Conservation (phyloP, 37 sponge, comb jelly and placozoan species). For the Cladorhizidae sp. region DNA sequence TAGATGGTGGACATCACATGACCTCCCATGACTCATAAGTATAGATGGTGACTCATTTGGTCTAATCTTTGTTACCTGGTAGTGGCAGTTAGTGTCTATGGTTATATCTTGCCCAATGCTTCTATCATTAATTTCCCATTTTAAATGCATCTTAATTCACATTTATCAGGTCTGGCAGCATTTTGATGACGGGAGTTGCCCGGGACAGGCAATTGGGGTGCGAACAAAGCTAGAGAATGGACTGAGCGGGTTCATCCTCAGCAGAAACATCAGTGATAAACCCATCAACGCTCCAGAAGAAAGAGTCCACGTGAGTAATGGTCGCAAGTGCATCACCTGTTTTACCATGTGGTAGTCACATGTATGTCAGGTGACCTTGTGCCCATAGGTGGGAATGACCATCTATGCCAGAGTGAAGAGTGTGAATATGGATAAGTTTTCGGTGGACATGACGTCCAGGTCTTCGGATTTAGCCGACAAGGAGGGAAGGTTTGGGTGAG, state of each 20-base stretch:
- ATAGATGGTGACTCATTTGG: background rate
- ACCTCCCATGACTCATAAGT: too few species aligned
- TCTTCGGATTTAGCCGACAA: slow-evolving; percentile 86
- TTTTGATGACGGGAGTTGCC: slow-evolving; percentile 93
- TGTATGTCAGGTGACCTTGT: background rate
- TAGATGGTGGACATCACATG: too few species aligned
- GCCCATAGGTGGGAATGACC: slow-evolving; percentile 80
- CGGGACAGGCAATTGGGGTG: slow-evolving; percentile 93
- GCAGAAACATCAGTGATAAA: slow-evolving; percentile 93
- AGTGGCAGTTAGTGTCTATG: background rate
- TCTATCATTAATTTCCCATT: too few species aligned
- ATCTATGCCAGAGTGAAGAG: slow-evolving; percentile 85
- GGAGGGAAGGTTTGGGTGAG: slow-evolving; percentile 77
- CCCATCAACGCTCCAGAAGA: slow-evolving; percentile 80
- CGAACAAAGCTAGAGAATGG: slow-evolving; percentile 89
- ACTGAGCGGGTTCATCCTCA: slow-evolving; percentile 89
- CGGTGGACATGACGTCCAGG: slow-evolving; percentile 90
- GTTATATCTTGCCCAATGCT: too few species aligned
- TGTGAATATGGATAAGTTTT: slow-evolving; percentile 91
- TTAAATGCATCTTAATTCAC: too few species aligned
- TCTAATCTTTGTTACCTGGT: background rate
- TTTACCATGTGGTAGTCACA: background rate
- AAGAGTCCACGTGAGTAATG: slow-evolving; percentile 75
- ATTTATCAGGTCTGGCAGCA: slow-evolving; percentile 98
- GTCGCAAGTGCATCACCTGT: background rate